A percentile compares a stretch with the other conserved stretches of the same genome.
Conservation (phyloP, 2,113 vertebrate species). For the Bos javanicus region DNA sequence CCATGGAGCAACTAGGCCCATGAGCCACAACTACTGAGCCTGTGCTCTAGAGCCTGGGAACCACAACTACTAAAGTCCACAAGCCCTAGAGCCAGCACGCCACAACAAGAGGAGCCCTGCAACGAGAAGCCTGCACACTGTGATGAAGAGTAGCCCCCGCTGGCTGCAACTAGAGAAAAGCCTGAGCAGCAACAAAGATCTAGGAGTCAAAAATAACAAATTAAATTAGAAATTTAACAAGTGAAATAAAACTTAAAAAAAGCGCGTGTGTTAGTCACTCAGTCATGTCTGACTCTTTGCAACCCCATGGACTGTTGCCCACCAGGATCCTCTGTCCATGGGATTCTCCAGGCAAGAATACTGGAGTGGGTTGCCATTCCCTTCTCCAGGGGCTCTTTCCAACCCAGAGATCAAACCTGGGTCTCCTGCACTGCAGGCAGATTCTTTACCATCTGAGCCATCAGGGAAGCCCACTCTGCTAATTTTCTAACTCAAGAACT, state of each 20-base stretch:
- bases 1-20: neutral
- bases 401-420: neutral
- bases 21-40: neutral
- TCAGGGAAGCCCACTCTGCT: neutral
- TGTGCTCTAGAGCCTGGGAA: neutral
- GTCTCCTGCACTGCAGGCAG: neutral
- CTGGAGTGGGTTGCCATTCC: neutral
- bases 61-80: neutral
- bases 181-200: neutral
- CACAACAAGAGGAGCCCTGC: neutral
- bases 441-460: neutral
- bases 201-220: neutral
- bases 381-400: neutral
- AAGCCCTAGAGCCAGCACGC: neutral
- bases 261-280: neutral
- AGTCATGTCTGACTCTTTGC: neutral
- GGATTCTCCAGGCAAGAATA: neutral
- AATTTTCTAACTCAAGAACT: neutral
- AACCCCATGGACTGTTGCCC: neutral
- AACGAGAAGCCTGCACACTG: neutral
- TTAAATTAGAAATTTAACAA: neutral
- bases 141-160: neutral
- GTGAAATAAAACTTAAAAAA: neutral
- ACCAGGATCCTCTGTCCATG: neutral
- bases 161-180: neutral